Conservation (phyloP, 2,113 vertebrate genomes). For the Nerophis ophidion region DNA sequence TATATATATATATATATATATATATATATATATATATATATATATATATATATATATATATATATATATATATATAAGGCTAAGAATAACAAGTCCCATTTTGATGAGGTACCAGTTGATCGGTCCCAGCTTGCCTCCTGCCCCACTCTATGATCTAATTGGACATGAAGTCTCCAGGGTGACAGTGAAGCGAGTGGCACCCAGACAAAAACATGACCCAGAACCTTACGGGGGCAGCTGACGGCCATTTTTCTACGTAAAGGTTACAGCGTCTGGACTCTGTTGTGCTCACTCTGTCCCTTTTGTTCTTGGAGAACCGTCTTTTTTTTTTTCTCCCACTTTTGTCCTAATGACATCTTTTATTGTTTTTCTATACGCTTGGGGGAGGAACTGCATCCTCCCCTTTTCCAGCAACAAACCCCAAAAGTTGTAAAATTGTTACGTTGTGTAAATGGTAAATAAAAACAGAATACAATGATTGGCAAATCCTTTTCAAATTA, state of each 20-base stretch:
- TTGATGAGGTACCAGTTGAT: not conserved
- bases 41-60: too few relatives aligned
- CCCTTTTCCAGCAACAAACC: too few relatives aligned
- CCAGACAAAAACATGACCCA: conserved; percentile 11
- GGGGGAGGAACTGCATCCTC: not conserved
- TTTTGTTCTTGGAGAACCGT: not conserved
- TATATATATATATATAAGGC: too few relatives aligned
- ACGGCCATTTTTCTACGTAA: not conserved
- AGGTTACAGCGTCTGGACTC: not conserved
- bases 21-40: too few relatives aligned
- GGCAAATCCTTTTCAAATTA: too few relatives aligned
- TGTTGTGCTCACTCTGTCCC: too few relatives aligned
- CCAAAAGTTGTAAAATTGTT: too few relatives aligned
- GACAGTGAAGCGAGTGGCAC: conserved; percentile 1
- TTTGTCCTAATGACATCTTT: not conserved
- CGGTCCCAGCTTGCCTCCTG: not conserved
- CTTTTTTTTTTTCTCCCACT: not conserved
- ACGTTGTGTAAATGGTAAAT: too few relatives aligned
- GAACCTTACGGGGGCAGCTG: not conserved
- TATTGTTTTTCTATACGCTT: not conserved
- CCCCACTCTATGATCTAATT: not conserved
- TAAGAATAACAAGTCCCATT: not conserved
- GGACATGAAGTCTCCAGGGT: conserved; percentile 7
- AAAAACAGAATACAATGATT: too few relatives aligned
- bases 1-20: too few relatives aligned